These are phyloP conservation scores for Dolichotis patagonum DNA, from an alignment of 2,113 vertebrate species.

Conservation along the genomic window DNA sequence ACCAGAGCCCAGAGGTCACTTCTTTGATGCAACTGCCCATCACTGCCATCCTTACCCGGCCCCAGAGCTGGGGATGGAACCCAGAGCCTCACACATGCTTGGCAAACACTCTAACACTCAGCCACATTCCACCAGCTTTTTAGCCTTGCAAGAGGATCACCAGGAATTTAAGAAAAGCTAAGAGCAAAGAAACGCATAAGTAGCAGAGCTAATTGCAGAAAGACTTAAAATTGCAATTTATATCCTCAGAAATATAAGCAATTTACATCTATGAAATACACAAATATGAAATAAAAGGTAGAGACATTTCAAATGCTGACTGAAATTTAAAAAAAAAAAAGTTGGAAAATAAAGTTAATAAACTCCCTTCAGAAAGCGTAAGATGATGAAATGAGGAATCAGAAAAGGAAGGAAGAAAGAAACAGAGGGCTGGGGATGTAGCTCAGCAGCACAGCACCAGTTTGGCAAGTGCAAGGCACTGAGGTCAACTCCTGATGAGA, in stretches of 20 bases:
- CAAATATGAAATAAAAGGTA: neutral
- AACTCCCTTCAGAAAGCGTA: neutral
- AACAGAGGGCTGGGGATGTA: too few species aligned
- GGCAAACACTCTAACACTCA: neutral
- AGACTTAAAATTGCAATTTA: neutral
- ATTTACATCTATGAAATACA: neutral
- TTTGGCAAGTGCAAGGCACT: too few species aligned
- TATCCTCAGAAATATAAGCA: neutral
- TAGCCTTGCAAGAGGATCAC: neutral
- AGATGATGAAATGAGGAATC: neutral
- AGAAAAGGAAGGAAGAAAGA: neutral
- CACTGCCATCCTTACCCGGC: neutral
- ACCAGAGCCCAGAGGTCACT: neutral
- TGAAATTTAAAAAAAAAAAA: neutral
- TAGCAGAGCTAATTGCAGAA: neutral
- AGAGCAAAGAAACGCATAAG: neutral
- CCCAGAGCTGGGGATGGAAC: neutral
- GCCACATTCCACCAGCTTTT: neutral
- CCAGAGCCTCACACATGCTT: neutral
- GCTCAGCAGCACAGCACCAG: too few species aligned
- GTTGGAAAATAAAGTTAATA: neutral
- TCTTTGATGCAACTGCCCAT: neutral
- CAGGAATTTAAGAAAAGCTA: neutral
- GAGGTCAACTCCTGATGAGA: too few species aligned
- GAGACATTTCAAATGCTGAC: neutral